A percentile compares a stretch with the other conserved stretches of the same genome.
Evolutionary conservation across 2,797 vertebrate genomes (phyloP).

Genomic region (Channallabes apus): DNA sequence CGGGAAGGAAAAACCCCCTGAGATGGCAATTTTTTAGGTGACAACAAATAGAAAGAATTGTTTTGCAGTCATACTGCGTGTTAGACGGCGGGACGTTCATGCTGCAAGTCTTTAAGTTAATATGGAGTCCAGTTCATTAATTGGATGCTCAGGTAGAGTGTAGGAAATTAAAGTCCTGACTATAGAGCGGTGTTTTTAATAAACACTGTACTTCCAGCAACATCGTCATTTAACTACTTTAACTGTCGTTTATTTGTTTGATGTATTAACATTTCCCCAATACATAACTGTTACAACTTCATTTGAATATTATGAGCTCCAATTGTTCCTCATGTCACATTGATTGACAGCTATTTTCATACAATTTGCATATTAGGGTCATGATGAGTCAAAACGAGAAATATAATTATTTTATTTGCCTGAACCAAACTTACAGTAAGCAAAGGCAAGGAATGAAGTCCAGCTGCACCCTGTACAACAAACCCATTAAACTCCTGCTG

Average conservation of each 20-base stretch:
- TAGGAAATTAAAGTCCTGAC: no score
- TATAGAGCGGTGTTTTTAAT: no score
- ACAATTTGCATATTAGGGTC: not conserved
- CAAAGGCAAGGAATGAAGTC: not conserved
- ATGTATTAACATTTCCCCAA: not conserved
- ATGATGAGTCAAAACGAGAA: not conserved
- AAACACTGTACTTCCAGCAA: not conserved
- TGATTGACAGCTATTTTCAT: slow-evolving; percentile 6
- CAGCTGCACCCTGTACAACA: not conserved
- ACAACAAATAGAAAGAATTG: no score
- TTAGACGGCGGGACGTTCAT: no score
- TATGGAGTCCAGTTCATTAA: no score
- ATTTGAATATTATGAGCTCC: not conserved
- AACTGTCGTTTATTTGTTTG: not conserved
- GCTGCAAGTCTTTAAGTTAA: no score
- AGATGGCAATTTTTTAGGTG: no score
- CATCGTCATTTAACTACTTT: not conserved
- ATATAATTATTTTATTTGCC: not conserved
- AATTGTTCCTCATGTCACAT: not conserved
- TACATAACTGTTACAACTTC: not conserved
- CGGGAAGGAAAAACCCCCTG: no score
- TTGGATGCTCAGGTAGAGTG: no score
- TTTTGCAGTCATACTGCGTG: no score
- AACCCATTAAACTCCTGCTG: not conserved
- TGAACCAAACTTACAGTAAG: slow-evolving; percentile 1